Evolutionary conservation across 2,888 invertebrate species (phyloP), one percentile per base, ranked within the genome.

Genomic region (Augiades crinisus): DNA sequence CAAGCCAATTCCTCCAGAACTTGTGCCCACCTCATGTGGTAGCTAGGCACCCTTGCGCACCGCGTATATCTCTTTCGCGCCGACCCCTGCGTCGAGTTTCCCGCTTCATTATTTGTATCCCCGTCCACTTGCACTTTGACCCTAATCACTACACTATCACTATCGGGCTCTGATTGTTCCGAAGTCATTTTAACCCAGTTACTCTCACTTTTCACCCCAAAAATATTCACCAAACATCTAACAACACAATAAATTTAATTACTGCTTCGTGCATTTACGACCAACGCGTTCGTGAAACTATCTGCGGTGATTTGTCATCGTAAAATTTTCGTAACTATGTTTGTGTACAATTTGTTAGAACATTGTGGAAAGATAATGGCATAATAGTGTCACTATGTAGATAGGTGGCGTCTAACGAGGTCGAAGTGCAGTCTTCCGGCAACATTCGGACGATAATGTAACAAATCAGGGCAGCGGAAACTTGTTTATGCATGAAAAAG

Each of bases 1-100:
- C 78, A 81, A 31, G 73, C 65, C 24, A 87, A 64, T 56, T 86
- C 87, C 55, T 83, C 82, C 45, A 83, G 58, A 27, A 87, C 86
- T 59, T 82, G 81, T 22, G 72, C 78, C 86, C 86, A 86, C 50
- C 69, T 72, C 55, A 78, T 62, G 30, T 76, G 75, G 47, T 63
- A 70, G 58, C 80, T 83, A 40, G 62, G 58, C 44, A 54, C 55
- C 47, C 54, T 55, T 34, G 58, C 57, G 55, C 13, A 60, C 63
- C 56, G 7, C 21, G 31, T 21, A 5, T 12, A 37, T 55, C 43
- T 24, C 34, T 13, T n/a, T 43, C 14, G 43, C 13, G 27, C 34
- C 40, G 33, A 44, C 33, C 56, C 59, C 31, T 59, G 31, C 46
- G 49, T 19, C 55, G 61, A 3, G 53, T 54, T 37, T 54, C 53